Evolutionary conservation across 2,797 vertebrate genomes (phyloP), one percentile per base, ranked within the genome.

Genomic region (Scyliorhinus canicula): DNA sequence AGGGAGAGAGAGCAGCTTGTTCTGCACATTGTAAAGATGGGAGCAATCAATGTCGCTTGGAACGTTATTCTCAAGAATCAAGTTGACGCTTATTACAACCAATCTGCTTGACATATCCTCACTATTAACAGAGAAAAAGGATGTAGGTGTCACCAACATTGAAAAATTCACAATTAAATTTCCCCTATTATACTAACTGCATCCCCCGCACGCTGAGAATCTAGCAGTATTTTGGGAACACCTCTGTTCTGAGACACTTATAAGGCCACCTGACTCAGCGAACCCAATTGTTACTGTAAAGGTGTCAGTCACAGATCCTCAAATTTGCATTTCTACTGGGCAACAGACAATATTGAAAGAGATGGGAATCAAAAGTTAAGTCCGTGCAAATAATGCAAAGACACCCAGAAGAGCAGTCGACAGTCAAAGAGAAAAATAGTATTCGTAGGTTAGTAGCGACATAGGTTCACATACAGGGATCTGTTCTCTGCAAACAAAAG

Each of bases 1-100:
- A 94, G 65, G 67, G 93, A 52, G 67, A 74, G 93, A 52, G 67
- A 74, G 31, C 93, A 71, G 47, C 47, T 74, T 74, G 55, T n/a
- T 94, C 65, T 31, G 28, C 86, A 69, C 44, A 52, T 50, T 69
- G 9, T 71, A n/a, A 94, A 55, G 47, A 69, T 4, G 2, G 63
- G 26, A 74, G 67, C 67, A 94, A 74, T 74, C 47, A 71, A 74
- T 94, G 67, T 50, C 67, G 31, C 69, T 94, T 3, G 93, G 28
- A 71, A 69, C 6, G 44, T 74, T 94, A 74, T 71, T 14, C 65
- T 55, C 28, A n/a, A 74, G 60, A 44, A 65, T 91, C 57, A 91
- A 65, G 60, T 65, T 21, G 63, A 60, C 65, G 60, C 88, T 65
- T 24, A 63, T 91, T 91, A 65, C n/a, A 44, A 44, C n/a, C 60